These are phyloP conservation scores for Montipora sp. DNA, from an alignment of 64 coral and sea anemone genomes.

Conservation along the genomic window DNA sequence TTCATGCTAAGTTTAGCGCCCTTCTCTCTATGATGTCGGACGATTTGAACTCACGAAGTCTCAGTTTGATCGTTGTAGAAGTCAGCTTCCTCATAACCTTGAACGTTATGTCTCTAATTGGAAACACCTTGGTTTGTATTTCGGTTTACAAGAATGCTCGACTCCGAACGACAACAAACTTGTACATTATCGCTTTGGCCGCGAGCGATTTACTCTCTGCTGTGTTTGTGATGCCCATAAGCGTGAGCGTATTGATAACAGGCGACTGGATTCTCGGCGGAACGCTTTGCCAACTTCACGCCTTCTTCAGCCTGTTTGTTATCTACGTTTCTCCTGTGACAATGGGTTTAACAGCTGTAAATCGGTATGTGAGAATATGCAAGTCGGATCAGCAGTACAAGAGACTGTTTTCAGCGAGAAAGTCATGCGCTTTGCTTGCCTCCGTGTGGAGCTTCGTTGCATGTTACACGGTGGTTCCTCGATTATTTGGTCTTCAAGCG, in stretches of 20 bases:
- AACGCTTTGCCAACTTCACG: neutral
- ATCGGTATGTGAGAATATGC: neutral
- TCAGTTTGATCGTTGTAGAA: neutral
- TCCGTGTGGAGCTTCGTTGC: neutral
- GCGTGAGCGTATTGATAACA: neutral
- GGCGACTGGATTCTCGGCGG: neutral
- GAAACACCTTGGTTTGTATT: neutral
- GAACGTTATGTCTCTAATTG: neutral
- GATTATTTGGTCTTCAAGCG: neutral
- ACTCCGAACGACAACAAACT: neutral
- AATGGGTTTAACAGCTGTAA: slow-evolving; percentile 1
- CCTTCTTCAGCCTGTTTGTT: slow-evolving; percentile 17
- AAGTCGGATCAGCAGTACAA: neutral
- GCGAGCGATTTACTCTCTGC: neutral
- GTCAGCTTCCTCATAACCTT: neutral
- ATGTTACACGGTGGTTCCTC: neutral
- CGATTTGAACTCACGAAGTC: neutral
- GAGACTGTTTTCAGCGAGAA: neutral
- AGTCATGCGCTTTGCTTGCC: neutral
- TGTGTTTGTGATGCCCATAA: neutral
- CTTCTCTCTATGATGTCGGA: neutral
- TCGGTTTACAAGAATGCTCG: neutral
- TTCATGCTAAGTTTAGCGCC: no score
- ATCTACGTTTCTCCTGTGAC: slow-evolving; percentile 17
- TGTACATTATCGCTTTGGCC: neutral